Base-by-base conservation (phyloP, 2,797 vertebrate genomes). In the Manis pentadactyla region DNA sequence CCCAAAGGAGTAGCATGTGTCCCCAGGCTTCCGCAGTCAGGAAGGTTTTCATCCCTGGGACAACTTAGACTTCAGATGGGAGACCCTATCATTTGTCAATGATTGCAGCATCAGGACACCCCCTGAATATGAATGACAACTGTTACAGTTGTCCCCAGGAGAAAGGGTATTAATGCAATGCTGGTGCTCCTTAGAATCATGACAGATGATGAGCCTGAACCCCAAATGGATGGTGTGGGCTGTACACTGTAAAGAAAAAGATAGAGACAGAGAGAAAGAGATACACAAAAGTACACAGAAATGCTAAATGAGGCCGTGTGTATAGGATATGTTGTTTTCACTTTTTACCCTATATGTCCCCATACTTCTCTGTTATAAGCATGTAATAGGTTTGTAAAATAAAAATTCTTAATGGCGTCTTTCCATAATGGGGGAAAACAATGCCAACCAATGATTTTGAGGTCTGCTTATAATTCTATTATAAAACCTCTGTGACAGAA, bases 81-180 rank as follows among this genome's bases (percentile, higher is more conserved):
- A 59, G 55, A 83, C 61, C n/a, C 25, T 68, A 46, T 0, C 25
- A 15, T n/a, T 27, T 25, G 39, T 49, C 79, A 73, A 12, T 13
- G 46, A 69, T 0, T 37, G 9, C 7, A 2, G 57, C 66, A 27
- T 5, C 31, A 21, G 63, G n/a, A 51, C 17, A 53, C 2, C 66
- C 42, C 1, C 34, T 49, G 19, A 79, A 29, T 9, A 23, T 7
- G 13, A 49, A 25, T 23, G 63, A 61, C 21, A 6, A 12, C 11
- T 34, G n/a, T 37, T n/a, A 74, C 0, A 18, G 5, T 53, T 1
- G 13, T n/a, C 64, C 14, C 71, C 31, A 13, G 34, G 34, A 14
- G 1, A 17, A n/a, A 49, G 25, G 63, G 23, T 29, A 4, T 10
- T 15, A 18, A 12, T 1, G 27, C 37, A 1, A 7, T 1, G 10